Conservation (phyloP, 2,797 vertebrate genomes). For the Trichosurus vulpecula region DNA sequence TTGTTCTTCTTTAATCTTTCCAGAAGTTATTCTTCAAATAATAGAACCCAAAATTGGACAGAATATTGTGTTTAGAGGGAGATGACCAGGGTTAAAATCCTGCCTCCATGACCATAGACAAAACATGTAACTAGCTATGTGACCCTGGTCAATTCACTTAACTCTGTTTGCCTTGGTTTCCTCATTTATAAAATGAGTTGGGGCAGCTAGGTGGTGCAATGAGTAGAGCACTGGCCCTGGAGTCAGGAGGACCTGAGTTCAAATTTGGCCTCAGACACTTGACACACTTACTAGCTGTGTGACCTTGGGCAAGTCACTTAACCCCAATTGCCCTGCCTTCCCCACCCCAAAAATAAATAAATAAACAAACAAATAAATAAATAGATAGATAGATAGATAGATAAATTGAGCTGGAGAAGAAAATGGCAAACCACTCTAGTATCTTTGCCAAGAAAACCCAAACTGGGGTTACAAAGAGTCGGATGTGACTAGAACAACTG, state of each 20-base stretch:
- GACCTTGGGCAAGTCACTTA: no score
- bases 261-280: no score
- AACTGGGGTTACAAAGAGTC: background rate
- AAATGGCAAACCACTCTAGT: background rate
- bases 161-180: background rate
- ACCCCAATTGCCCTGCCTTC: no score
- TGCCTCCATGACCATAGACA: background rate
- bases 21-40: background rate
- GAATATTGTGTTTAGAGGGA: background rate
- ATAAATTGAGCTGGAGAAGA: background rate
- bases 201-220: no score
- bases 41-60: background rate
- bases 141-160: background rate
- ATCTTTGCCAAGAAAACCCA: background rate
- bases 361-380: no score
- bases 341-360: no score
- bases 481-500: background rate
- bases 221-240: no score
- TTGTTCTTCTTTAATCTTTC: background rate
- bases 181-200: background rate
- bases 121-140: background rate
- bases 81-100: background rate
- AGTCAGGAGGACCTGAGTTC: no score
- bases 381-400: no score
- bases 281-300: no score